Base-by-base conservation (phyloP, 2,113 vertebrate species). In the Sander vitreus region DNA sequence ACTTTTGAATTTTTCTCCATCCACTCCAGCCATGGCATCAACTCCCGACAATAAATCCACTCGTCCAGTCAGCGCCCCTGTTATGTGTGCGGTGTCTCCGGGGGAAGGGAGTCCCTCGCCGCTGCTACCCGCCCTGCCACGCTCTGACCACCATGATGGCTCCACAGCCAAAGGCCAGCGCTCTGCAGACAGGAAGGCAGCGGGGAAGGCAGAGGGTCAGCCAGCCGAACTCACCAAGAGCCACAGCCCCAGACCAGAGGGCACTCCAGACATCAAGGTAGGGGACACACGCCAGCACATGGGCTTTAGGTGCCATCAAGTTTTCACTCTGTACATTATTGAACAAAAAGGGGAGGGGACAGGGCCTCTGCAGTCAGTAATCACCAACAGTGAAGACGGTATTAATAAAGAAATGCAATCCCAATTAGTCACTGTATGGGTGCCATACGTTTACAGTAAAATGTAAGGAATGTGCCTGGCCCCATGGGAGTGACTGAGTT, bases 1-100 rank as follows among this genome's bases (percentile, higher is more conserved):
- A 8, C 21, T 15, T 65, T 4, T n/a, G 4, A 5, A 65, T 23
- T 33, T 55, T 16, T 58, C n/a, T 64, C 16, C 69, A 7, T 76
- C 47, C 86, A 54, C 88, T 86, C 88, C 94, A 93, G 97, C 96
- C 0, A 96, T 96, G 84, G 95, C 93, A 8, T 95, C 96, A 33
- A 97, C 97, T 43, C 96, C 97, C 0, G 97, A 99, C 88, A 96
- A 95, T 84, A 96, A 94, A 89, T 97, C 96, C 45, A 94, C 94
- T 6, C 97, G 97, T 57, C 97, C 98, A 5, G 97, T 97, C 80
- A 99, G 98, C 8, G 98, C 97, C 18, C 98, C 98, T 0, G 93
- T 98, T 85, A 97, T 97, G 81, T 95, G 97, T 47, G 97, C 96
- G 2, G 94, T 96, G 81, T 97, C 96, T 50, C 86, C 93, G 0